These are phyloP conservation scores for Tetranychus piercei DNA, from an alignment of 2,888 invertebrate species.

Conservation along the genomic window DNA sequence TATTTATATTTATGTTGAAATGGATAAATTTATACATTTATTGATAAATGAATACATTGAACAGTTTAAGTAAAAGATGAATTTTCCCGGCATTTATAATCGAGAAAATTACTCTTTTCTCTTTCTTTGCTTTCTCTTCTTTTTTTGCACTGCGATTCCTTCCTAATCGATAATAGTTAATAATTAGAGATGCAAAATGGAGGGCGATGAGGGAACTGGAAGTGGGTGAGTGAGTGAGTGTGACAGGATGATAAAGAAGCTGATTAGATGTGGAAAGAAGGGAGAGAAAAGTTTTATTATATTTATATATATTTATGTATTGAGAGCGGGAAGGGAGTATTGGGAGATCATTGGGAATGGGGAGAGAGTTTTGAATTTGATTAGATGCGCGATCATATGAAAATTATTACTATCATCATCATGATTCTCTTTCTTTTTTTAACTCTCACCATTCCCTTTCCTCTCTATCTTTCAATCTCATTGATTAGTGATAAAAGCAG, in stretches of 20 bases:
- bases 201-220: neutral
- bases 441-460: neutral
- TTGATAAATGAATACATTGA: slow-evolving; percentile 6
- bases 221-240: slow-evolving; percentile 1
- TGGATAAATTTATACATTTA: neutral
- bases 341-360: neutral
- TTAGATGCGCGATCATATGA: neutral
- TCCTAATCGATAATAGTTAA: slow-evolving; percentile 7
- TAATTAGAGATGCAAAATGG: slow-evolving; percentile 12
- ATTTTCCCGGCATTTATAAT: neutral
- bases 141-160: neutral
- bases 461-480: neutral
- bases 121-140: neutral
- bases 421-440: slow-evolving; percentile 1
- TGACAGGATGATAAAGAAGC: neutral
- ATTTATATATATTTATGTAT: neutral
- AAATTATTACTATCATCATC: neutral
- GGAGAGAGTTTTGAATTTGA: neutral
- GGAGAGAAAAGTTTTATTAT: neutral
- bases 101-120: neutral
- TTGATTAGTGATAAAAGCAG: neutral
- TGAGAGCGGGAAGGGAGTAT: neutral
- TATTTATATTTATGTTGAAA: neutral
- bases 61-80: neutral
- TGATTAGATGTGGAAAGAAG: neutral